These are phyloP conservation scores for Boloria euphrosyne DNA, from an alignment of 2,888 invertebrate genomes.

Conservation along the genomic window DNA sequence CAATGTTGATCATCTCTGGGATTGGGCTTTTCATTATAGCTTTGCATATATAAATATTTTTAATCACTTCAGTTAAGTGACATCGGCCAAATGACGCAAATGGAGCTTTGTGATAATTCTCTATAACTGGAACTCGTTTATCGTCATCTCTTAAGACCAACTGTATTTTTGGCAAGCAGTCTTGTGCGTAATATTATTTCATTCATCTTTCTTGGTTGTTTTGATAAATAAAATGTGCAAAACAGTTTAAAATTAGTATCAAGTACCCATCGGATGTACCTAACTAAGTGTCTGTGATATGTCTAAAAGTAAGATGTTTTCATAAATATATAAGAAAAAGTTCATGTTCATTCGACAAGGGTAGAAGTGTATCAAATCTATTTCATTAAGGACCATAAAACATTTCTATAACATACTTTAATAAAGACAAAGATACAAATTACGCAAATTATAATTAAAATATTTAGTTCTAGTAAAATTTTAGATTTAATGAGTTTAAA, in stretches of 20 bases:
- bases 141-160: constrained; percentile 27
- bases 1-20: background rate
- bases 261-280: background rate
- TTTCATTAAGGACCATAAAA: too few species aligned
- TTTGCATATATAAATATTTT: constrained; percentile 6
- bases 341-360: too few species aligned
- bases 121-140: constrained; percentile 27
- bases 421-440: too few species aligned
- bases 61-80: constrained; percentile 1
- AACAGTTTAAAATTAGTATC: constrained; percentile 9
- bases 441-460: too few species aligned
- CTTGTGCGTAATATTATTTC: constrained; percentile 24
- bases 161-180: constrained; percentile 31
- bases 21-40: constrained; percentile 9
- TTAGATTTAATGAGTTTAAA: too few species aligned
- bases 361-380: too few species aligned
- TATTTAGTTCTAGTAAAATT: too few species aligned
- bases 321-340: too few species aligned
- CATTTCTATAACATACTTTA: too few species aligned
- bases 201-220: constrained; percentile 16
- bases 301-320: background rate
- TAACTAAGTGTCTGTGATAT: background rate
- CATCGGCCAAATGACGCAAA: constrained; percentile 23
- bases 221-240: constrained; percentile 11
- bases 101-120: constrained; percentile 27